These are phyloP conservation scores for Lithophane leautieri DNA, from an alignment of 2,888 invertebrate species.

Conservation along the genomic window DNA sequence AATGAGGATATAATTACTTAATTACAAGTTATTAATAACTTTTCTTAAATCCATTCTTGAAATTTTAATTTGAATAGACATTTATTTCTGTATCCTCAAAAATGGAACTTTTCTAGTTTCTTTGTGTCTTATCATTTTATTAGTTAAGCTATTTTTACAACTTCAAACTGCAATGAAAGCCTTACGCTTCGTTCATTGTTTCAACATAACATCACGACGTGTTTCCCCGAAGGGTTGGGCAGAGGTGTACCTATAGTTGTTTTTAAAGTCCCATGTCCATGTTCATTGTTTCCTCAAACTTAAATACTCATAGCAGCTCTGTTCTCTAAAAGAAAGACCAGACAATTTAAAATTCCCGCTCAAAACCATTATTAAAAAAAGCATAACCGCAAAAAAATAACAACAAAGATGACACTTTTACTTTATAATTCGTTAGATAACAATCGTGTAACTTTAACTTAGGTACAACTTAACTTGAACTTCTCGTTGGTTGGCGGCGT, in stretches of 20 bases:
- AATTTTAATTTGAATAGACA: not conserved
- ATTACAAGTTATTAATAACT: not conserved
- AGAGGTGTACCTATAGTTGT: too few relatives aligned
- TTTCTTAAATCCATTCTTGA: not conserved
- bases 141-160: not conserved
- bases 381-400: conserved; percentile 32
- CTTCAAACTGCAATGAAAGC: not conserved
- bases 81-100: not conserved
- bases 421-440: conserved; percentile 65
- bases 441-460: conserved; percentile 59
- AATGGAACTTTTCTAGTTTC: rapidly evolving
- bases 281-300: not conserved
- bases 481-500: conserved; percentile 69
- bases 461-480: conserved; percentile 63
- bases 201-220: too few relatives aligned
- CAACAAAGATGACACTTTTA: conserved; percentile 62
- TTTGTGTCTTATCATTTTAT: not conserved
- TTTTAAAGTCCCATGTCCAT: too few relatives aligned
- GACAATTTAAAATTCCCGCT: not conserved
- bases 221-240: too few relatives aligned
- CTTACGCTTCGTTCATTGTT: too few relatives aligned
- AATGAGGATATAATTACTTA: not conserved
- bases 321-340: conserved; percentile 14
- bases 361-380: conserved; percentile 42
- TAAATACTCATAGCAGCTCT: not conserved